Conservation (phyloP, 2,113 vertebrate genomes). For the Sinosuthora webbiana region DNA sequence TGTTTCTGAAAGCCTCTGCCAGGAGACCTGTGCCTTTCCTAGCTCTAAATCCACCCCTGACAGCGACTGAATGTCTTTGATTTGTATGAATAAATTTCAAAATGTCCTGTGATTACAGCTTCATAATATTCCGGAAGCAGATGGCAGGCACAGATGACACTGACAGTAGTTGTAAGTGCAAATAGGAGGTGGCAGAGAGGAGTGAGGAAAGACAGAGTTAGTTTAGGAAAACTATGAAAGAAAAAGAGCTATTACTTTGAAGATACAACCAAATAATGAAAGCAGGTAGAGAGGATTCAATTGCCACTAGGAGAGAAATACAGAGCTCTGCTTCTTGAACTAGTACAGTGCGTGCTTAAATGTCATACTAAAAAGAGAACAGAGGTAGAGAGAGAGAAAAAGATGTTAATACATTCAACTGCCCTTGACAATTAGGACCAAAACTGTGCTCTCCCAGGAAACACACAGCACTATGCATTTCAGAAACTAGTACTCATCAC, state of each 20-base stretch:
- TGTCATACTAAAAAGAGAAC: not conserved
- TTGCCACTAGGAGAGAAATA: not conserved
- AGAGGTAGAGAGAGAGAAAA: not conserved
- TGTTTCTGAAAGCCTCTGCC: not conserved
- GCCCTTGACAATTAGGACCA: not conserved
- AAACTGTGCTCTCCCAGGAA: not conserved
- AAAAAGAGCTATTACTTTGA: constrained; percentile 8
- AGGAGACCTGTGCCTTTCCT: not conserved
- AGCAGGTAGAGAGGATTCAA: not conserved
- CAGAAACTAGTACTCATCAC: not conserved
- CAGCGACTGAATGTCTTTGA: constrained; percentile 29
- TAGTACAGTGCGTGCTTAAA: not conserved
- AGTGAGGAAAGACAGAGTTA: not conserved
- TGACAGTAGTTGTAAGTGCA: constrained; percentile 23
- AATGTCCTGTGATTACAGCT: constrained; percentile 65
- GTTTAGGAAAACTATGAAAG: not conserved
- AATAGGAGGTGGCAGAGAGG: constrained; percentile 55
- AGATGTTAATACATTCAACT: constrained; percentile 1
- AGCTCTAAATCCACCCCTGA: not conserved
- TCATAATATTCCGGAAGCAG: constrained; percentile 71
- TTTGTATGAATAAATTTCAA: constrained; percentile 63
- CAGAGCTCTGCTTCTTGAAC: not conserved
- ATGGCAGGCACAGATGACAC: constrained; percentile 75
- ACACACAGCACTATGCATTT: not conserved
- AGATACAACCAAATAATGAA: not conserved